These are phyloP conservation scores for Cactoblastis cactorum DNA, from an alignment of 2,888 invertebrate genomes.

Conservation along the genomic window DNA sequence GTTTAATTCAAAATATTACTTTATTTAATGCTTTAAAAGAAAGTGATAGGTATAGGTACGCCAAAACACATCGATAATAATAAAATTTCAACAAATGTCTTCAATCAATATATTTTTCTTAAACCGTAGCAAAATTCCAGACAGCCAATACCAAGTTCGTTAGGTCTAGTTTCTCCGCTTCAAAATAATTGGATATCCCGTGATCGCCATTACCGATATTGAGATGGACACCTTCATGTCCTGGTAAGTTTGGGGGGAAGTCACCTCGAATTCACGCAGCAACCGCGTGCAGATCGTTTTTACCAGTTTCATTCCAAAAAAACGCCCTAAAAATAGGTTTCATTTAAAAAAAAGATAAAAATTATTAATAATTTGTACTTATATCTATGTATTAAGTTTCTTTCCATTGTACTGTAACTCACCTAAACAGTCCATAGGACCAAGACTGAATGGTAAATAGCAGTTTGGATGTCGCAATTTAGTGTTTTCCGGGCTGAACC, in stretches of 20 bases:
- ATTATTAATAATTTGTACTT: background rate
- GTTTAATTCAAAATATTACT: too few relatives aligned
- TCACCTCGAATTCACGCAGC: conserved; percentile 43
- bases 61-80: too few relatives aligned
- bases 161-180: conserved; percentile 30
- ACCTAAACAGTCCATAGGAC: conserved; percentile 70
- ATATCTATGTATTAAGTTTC: background rate
- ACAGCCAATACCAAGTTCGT: background rate
- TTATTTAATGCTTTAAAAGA: too few relatives aligned
- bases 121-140: too few relatives aligned
- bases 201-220: conserved; percentile 45
- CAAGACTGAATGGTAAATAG: conserved; percentile 62
- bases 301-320: conserved; percentile 51
- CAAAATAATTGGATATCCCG: conserved; percentile 44
- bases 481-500: conserved; percentile 50
- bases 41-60: too few relatives aligned
- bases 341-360: too few relatives aligned
- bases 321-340: too few relatives aligned
- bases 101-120: too few relatives aligned
- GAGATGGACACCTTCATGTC: conserved; percentile 47
- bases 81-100: too few relatives aligned
- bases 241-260: conserved; percentile 40
- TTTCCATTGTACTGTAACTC: conserved; percentile 7
- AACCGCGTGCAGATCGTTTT: conserved; percentile 52
- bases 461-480: conserved; percentile 44